A percentile compares a stretch with the other conserved stretches of the same genome.
phyloP scores from a whole-genome alignment of 2,113 vertebrate genomes.

The Lepisosteus oculatus region DNA sequence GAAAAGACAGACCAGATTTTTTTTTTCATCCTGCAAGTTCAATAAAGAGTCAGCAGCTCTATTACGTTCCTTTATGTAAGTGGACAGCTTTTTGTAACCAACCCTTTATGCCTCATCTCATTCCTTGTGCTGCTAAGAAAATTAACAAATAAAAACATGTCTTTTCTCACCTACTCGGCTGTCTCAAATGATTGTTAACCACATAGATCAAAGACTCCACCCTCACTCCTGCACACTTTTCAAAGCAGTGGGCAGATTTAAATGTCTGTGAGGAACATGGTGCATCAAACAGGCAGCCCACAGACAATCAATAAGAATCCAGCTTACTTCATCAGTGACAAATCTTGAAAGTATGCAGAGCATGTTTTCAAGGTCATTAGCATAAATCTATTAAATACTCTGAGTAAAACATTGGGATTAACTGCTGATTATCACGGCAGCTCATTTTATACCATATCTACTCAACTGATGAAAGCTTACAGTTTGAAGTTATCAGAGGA shows the following conservation, averaged over 20 bases:
- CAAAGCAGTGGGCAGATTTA: background rate
- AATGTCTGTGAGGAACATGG: background rate
- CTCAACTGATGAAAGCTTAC: slow-evolving; percentile 1
- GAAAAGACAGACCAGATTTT: no score
- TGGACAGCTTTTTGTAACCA: no score
- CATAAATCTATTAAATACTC: slow-evolving; percentile 5
- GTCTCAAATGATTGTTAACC: background rate
- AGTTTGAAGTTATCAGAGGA: background rate
- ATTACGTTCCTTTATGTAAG: no score
- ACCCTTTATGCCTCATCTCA: no score
- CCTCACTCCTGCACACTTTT: background rate
- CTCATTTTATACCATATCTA: background rate
- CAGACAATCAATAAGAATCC: background rate
- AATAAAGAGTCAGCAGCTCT: no score
- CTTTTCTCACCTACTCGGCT: background rate
- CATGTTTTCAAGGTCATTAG: slow-evolving; percentile 8
- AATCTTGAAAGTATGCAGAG: background rate
- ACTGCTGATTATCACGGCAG: background rate
- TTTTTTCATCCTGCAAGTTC: no score
- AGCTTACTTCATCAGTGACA: slow-evolving; percentile 3
- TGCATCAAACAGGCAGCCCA: background rate
- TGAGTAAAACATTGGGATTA: background rate
- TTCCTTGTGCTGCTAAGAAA: no score
- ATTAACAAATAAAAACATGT: background rate
- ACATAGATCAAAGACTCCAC: background rate